Conservation (phyloP, 2,797 vertebrate genomes). For the Perodicticus potto region DNA sequence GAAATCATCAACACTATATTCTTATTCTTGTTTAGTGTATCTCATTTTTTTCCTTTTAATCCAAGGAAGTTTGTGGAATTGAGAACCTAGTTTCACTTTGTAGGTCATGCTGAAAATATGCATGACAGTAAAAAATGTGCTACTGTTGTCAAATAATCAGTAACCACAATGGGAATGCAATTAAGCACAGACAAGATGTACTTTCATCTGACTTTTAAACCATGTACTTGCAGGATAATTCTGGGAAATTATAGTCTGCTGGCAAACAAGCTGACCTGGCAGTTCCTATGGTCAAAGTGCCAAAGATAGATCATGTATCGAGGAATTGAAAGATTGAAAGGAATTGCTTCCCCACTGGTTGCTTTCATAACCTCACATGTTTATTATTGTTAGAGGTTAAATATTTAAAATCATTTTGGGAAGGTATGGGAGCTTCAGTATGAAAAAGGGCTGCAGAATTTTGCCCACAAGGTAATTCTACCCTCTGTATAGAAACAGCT, state of each 20-base stretch:
- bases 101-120: not conserved
- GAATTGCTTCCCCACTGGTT: not conserved
- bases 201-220: constrained; percentile 50
- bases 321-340: constrained; percentile 17
- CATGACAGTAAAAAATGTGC: not conserved
- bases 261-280: not conserved
- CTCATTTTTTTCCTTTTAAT: not conserved
- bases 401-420: not conserved
- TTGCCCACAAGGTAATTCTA: not conserved
- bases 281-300: constrained; percentile 5
- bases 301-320: not conserved
- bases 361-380: not conserved
- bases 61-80: not conserved
- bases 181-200: constrained; percentile 22
- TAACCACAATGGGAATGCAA: constrained; percentile 38
- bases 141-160: constrained; percentile 47
- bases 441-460: not conserved
- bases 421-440: not conserved
- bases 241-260: constrained; percentile 43
- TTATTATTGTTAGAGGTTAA: not conserved
- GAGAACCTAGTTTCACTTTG: not conserved
- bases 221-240: constrained; percentile 38
- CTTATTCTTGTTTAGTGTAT: not conserved
- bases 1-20: not conserved
- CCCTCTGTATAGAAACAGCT: not conserved